Evolutionary conservation across 2,113 vertebrate species (phyloP).

Genomic region (Arothron firmamentum): DNA sequence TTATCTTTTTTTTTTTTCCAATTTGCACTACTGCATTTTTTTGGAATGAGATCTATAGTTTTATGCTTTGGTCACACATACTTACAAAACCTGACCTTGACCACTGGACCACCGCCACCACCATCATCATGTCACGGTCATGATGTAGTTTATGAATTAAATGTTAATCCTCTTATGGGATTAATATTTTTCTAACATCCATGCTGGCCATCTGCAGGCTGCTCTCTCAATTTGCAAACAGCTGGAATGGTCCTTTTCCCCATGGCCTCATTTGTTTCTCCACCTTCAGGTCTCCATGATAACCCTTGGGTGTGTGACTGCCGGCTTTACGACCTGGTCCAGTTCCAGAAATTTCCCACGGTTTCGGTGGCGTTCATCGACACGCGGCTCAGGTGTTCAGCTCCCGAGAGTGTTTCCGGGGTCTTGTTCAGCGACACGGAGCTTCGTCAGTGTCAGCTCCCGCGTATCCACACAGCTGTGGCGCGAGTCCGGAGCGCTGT

Average conservation of each 20-base stretch:
- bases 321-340: slow-evolving; percentile 88
- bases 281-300: slow-evolving; percentile 87
- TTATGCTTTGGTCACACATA: neutral
- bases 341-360: slow-evolving; percentile 83
- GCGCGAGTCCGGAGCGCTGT: slow-evolving; percentile 83
- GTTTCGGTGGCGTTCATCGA: slow-evolving; percentile 88
- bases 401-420: slow-evolving; percentile 83
- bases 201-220: slow-evolving; percentile 62
- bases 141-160: slow-evolving; percentile 66
- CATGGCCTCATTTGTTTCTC: slow-evolving; percentile 34
- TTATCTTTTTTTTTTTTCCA: too few species aligned
- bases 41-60: too few species aligned
- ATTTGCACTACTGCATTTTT: too few species aligned
- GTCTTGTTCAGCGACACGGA: slow-evolving; percentile 87
- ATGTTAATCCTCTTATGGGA: slow-evolving; percentile 62
- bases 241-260: slow-evolving; percentile 33
- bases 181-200: slow-evolving; percentile 58
- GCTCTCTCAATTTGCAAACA: slow-evolving; percentile 41
- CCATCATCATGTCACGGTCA: slow-evolving; percentile 33
- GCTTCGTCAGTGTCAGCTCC: slow-evolving; percentile 85
- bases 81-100: slow-evolving; percentile 23
- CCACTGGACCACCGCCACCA: slow-evolving; percentile 7
- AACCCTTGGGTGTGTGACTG: slow-evolving; percentile 97
- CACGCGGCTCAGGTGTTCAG: slow-evolving; percentile 82
- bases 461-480: slow-evolving; percentile 81